These are phyloP conservation scores for Xerus inauris DNA, from an alignment of 2,113 vertebrate species.

Conservation along the genomic window DNA sequence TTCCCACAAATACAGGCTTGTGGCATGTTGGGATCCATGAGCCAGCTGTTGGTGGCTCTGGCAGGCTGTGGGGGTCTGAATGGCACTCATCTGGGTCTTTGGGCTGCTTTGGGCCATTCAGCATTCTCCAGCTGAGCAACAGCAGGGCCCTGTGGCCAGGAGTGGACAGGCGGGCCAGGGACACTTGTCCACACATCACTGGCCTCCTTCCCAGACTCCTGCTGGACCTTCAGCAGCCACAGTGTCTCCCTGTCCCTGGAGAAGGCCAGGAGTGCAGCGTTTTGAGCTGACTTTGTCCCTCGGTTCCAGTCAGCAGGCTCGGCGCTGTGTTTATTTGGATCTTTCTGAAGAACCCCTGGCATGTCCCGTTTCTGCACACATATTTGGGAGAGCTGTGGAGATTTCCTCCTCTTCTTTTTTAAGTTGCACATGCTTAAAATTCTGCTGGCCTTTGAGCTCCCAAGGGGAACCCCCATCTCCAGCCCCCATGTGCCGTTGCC, in stretches of 20 bases:
- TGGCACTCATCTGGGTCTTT: not conserved
- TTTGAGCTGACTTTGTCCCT: accelerated
- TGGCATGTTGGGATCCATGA: accelerated
- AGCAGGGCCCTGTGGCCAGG: not conserved
- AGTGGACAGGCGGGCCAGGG: accelerated
- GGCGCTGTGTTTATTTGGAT: not conserved
- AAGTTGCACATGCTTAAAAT: slow-evolving; percentile 50
- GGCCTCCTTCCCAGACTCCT: not conserved
- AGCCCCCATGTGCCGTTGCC: slow-evolving; percentile 65
- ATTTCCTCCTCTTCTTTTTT: slow-evolving; percentile 25
- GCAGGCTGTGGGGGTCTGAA: accelerated
- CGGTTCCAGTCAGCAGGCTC: not conserved
- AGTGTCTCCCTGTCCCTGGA: accelerated
- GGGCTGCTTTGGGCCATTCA: accelerated
- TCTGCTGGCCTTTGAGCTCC: slow-evolving; percentile 33
- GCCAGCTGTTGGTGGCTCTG: accelerated
- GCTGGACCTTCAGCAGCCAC: too few species aligned
- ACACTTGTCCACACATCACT: not conserved
- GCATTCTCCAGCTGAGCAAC: accelerated
- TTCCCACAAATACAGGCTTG: accelerated
- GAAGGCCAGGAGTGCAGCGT: accelerated
- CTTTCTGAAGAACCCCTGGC: not conserved
- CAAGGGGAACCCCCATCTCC: slow-evolving; percentile 59
- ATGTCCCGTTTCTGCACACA: not conserved
- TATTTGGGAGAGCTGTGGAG: not conserved